Conservation (phyloP, 2,113 vertebrate genomes). For the Malaclemys terrapin region DNA sequence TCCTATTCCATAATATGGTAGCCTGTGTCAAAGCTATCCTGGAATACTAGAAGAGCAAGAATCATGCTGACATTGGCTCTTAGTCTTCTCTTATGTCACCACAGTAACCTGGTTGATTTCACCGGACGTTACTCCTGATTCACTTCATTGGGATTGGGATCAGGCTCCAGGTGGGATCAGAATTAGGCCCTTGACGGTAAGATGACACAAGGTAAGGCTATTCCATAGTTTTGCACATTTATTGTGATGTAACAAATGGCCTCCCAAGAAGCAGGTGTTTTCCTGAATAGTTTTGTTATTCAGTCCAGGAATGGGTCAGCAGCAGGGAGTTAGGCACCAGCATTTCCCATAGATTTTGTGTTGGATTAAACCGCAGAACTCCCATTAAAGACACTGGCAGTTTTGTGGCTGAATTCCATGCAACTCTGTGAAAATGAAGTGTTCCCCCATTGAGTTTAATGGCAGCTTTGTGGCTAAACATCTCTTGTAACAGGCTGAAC, state of each 20-base stretch:
- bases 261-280: background rate
- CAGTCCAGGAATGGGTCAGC: fast-evolving
- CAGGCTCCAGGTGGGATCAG: background rate
- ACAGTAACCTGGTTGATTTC: fast-evolving
- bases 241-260: fast-evolving
- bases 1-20: background rate
- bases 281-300: background rate
- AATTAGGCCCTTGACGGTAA: background rate
- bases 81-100: background rate
- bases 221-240: background rate
- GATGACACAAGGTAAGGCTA: background rate
- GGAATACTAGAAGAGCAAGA: background rate
- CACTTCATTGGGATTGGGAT: background rate
- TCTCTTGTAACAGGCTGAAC: background rate
- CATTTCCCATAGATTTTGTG: background rate
- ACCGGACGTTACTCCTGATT: background rate
- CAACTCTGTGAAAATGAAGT: background rate
- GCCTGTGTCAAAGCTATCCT: constrained; percentile 4
- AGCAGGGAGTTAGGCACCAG: background rate
- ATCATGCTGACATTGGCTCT: background rate
- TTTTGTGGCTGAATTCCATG: background rate
- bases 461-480: background rate
- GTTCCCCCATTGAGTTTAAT: background rate
- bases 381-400: background rate
- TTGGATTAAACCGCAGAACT: background rate